These are phyloP conservation scores for Yponomeuta sedellus DNA, from an alignment of 2,888 invertebrate species.

Conservation along the genomic window DNA sequence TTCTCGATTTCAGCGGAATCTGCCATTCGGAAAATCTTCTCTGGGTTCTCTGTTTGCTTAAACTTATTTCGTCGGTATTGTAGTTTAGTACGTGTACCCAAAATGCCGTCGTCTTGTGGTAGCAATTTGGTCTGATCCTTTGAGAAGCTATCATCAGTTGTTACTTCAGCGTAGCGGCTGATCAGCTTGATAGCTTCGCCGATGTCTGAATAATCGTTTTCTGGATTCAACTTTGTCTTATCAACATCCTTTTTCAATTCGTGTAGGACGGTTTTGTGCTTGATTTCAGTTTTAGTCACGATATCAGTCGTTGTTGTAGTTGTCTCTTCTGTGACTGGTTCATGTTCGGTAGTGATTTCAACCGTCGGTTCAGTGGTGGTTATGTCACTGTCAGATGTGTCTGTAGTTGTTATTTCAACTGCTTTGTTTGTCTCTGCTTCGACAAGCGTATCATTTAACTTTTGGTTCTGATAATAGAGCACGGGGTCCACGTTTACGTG, in stretches of 20 bases:
- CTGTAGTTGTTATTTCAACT: background rate
- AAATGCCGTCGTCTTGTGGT: constrained; percentile 51
- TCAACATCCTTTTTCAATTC: constrained; percentile 46
- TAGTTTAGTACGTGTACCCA: constrained; percentile 65
- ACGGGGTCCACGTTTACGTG: constrained; percentile 64
- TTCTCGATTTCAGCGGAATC: constrained; percentile 19
- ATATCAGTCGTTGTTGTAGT: constrained; percentile 10
- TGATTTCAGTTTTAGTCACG: constrained; percentile 17
- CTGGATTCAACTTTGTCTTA: constrained; percentile 60
- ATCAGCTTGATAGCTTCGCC: constrained; percentile 70
- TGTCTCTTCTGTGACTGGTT: background rate
- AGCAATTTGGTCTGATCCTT: constrained; percentile 54
- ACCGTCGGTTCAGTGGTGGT: background rate
- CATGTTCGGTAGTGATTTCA: background rate
- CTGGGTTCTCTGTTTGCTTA: constrained; percentile 24
- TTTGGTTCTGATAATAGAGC: constrained; percentile 39
- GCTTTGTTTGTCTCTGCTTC: constrained; percentile 1
- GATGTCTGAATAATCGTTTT: constrained; percentile 66
- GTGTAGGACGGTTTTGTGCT: constrained; percentile 29
- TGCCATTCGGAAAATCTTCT: background rate
- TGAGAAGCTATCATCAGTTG: constrained; percentile 65
- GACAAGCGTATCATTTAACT: constrained; percentile 6
- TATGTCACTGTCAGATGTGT: background rate
- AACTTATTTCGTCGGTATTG: constrained; percentile 63
- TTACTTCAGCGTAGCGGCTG: constrained; percentile 69